Conservation (phyloP, 2,888 invertebrate species). For the Lithophane semibrunnea region DNA sequence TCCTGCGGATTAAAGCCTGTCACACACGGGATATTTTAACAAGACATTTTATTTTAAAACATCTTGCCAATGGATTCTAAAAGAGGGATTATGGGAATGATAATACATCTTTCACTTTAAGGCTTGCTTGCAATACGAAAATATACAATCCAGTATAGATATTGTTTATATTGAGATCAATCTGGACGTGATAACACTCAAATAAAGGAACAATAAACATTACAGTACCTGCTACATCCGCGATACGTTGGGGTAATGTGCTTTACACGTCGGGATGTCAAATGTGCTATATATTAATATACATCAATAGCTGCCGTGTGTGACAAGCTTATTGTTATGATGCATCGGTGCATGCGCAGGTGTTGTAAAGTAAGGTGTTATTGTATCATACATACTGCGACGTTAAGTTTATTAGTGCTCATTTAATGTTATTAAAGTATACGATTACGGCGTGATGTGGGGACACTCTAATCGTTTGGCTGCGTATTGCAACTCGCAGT, state of each 20-base stretch:
- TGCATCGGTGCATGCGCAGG: slow-evolving; percentile 5
- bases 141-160: background rate
- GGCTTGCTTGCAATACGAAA: background rate
- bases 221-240: background rate
- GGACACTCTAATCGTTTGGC: background rate
- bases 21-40: background rate
- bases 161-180: background rate
- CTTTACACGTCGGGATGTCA: background rate
- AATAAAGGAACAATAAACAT: background rate
- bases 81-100: background rate
- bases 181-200: background rate
- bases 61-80: background rate
- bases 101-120: background rate
- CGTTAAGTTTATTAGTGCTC: slow-evolving; percentile 20
- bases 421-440: slow-evolving; percentile 11
- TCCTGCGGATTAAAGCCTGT: background rate
- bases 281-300: background rate
- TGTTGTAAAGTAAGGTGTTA: slow-evolving; percentile 20
- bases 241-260: background rate
- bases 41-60: background rate
- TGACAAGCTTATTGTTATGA: background rate
- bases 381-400: slow-evolving; percentile 31
- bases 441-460: background rate
- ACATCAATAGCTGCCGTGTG: background rate
- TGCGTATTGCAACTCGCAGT: background rate